Evolutionary conservation across 2,888 invertebrate species (phyloP).

Genomic region (Cistogaster globosa): DNA sequence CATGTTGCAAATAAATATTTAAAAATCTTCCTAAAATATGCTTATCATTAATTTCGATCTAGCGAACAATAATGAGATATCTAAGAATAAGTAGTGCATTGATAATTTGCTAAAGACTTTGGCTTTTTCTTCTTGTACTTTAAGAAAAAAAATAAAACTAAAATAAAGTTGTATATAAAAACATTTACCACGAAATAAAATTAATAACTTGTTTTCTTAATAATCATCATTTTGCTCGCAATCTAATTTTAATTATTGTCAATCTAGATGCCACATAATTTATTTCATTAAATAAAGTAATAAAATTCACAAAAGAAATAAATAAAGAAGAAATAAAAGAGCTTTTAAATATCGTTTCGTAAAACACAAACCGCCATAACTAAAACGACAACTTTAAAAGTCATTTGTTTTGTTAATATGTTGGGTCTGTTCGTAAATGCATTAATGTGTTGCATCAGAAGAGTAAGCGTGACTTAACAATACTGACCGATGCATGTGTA

Average conservation of each 20-base stretch:
- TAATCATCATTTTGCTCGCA: constrained; percentile 70
- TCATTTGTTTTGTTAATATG: no score
- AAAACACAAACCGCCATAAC: no score
- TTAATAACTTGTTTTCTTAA: constrained; percentile 70
- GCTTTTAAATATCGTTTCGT: background rate
- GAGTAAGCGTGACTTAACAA: no score
- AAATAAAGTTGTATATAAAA: constrained; percentile 38
- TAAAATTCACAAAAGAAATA: constrained; percentile 7
- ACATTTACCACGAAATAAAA: constrained; percentile 71
- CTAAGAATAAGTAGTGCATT: constrained; percentile 52
- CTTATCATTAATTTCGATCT: constrained; percentile 62
- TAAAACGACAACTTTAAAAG: no score
- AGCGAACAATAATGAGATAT: constrained; percentile 67
- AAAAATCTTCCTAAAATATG: constrained; percentile 30
- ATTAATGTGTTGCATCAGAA: no score
- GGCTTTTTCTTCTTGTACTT: constrained; percentile 38
- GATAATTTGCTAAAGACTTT: constrained; percentile 48
- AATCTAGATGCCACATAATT: constrained; percentile 55
- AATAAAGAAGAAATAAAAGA: background rate
- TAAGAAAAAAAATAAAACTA: constrained; percentile 18
- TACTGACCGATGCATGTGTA: no score
- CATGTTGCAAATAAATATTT: constrained; percentile 27
- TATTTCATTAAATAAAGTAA: constrained; percentile 41
- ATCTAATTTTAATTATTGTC: constrained; percentile 67
- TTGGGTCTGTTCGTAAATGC: no score